Evolutionary conservation across 2,797 vertebrate genomes (phyloP).

Genomic region (Menidia menidia): DNA sequence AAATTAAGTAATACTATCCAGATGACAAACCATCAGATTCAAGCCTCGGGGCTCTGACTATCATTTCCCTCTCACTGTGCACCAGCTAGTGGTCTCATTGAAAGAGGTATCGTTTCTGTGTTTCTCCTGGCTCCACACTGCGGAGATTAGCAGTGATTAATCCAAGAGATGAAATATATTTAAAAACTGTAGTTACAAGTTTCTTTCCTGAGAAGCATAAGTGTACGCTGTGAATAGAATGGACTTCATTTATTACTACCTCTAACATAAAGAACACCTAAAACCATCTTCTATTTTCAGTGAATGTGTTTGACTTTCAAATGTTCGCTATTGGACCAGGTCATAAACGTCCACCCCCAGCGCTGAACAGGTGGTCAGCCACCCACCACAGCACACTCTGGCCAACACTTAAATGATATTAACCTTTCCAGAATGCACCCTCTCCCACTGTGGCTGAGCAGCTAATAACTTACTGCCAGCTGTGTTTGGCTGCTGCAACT

Average conservation of each 20-base stretch:
- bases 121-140: conserved; percentile 45
- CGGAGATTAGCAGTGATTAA: conserved; percentile 63
- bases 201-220: conserved; percentile 18
- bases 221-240: not conserved
- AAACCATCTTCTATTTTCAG: conserved; percentile 21
- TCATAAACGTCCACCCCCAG: conserved; percentile 61
- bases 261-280: not conserved
- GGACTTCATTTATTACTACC: not conserved
- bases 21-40: conserved; percentile 84
- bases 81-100: conserved; percentile 65
- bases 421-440: conserved; percentile 70
- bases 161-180: conserved; percentile 40
- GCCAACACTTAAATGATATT: conserved; percentile 76
- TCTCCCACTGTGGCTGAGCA: conserved; percentile 63
- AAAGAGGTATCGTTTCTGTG: conserved; percentile 51
- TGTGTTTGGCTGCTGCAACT: conserved; percentile 71
- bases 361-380: conserved; percentile 77
- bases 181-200: conserved; percentile 27
- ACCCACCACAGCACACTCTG: conserved; percentile 67
- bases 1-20: conserved; percentile 84
- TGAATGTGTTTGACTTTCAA: conserved; percentile 65
- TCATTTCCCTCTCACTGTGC: conserved; percentile 76
- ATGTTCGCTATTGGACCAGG: conserved; percentile 47
- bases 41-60: conserved; percentile 73
- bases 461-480: conserved; percentile 73